phyloP scores from a whole-genome alignment of 2,797 vertebrate genomes.

The Cygnus olor region DNA sequence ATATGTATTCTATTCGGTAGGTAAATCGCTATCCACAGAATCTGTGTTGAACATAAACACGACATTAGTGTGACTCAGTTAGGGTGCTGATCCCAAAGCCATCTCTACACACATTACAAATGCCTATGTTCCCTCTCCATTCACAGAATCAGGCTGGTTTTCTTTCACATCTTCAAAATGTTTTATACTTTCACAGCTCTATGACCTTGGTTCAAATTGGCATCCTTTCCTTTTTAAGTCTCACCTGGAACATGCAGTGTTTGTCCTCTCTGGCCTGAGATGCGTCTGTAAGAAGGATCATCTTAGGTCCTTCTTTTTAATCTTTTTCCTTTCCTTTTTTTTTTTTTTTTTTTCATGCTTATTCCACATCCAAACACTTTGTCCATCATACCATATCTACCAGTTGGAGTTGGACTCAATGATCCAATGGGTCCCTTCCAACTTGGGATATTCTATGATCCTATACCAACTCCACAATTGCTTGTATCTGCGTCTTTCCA shows the following conservation, averaged over 20 bases:
- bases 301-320: background rate
- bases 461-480: background rate
- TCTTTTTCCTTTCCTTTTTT: background rate
- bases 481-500: background rate
- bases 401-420: too few species aligned
- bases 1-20: accelerated
- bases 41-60: accelerated
- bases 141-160: background rate
- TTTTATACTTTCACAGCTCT: background rate
- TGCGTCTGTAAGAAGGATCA: background rate
- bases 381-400: accelerated
- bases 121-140: accelerated
- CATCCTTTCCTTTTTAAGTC: background rate
- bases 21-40: accelerated
- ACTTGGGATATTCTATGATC: too few species aligned
- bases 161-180: background rate
- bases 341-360: background rate
- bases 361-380: background rate
- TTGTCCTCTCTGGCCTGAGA: background rate
- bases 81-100: background rate
- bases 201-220: background rate
- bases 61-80: background rate
- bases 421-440: too few species aligned
- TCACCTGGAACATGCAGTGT: accelerated
- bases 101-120: accelerated